Evolutionary conservation across 2,888 invertebrate species (phyloP).

Genomic region (Spialia ferax): DNA sequence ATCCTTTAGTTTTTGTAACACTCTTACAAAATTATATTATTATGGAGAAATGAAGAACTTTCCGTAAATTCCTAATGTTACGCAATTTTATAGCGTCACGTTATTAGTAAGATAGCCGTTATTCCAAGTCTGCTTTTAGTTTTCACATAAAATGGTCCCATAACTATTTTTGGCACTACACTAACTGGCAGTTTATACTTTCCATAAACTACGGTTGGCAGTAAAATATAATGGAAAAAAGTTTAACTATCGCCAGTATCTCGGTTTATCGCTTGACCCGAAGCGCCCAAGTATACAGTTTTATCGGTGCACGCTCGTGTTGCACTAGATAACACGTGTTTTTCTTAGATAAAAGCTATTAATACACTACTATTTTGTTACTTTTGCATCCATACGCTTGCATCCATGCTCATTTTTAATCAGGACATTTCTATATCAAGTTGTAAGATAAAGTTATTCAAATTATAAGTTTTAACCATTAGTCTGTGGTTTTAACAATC

Average conservation of each 20-base stretch:
- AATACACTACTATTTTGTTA: no score
- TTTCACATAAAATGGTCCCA: conserved; percentile 18
- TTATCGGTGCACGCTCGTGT: conserved; percentile 34
- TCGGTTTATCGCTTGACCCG: conserved; percentile 42
- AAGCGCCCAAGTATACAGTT: conserved; percentile 26
- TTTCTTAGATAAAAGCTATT: neutral
- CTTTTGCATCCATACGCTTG: no score
- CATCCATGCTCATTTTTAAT: no score
- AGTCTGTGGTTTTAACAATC: no score
- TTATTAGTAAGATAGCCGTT: neutral
- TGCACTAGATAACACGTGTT: conserved; percentile 25
- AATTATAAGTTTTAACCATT: neutral
- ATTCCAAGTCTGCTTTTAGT: neutral
- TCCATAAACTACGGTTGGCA: conserved; percentile 39
- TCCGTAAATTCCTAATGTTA: no score
- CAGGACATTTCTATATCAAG: no score
- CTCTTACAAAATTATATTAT: no score
- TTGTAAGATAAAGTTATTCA: no score
- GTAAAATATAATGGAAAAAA: conserved; percentile 43
- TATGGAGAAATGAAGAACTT: no score
- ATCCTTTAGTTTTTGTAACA: no score
- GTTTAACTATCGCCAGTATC: conserved; percentile 38
- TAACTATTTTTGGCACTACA: conserved; percentile 20
- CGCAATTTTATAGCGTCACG: neutral
- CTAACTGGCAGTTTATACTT: conserved; percentile 18